These are phyloP conservation scores for Phenacoccus solenopsis DNA, from an alignment of 1,140 invertebrate genomes.

Conservation along the genomic window DNA sequence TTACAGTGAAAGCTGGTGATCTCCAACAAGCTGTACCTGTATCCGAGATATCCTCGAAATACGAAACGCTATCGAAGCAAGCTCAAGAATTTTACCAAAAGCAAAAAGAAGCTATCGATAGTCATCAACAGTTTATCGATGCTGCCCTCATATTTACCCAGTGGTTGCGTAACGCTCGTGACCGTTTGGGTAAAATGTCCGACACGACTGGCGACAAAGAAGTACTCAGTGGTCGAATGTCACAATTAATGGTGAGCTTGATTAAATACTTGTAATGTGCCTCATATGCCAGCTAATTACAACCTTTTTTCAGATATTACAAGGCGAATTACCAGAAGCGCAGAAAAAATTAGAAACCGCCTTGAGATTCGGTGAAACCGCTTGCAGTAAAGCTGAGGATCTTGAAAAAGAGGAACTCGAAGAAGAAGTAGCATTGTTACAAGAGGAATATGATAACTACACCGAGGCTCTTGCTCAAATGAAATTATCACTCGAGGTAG, in stretches of 20 bases:
- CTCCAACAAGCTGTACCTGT: constrained; percentile 71
- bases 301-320: constrained; percentile 43
- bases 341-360: constrained; percentile 69
- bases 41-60: constrained; percentile 78
- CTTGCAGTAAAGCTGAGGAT: constrained; percentile 65
- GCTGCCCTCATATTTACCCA: constrained; percentile 79
- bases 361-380: constrained; percentile 64
- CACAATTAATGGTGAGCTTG: constrained; percentile 57
- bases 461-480: constrained; percentile 61
- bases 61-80: constrained; percentile 75
- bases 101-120: constrained; percentile 70
- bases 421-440: constrained; percentile 74
- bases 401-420: constrained; percentile 82
- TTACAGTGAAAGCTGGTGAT: constrained; percentile 80
- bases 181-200: constrained; percentile 81
- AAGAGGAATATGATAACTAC: constrained; percentile 76
- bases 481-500: constrained; percentile 66
- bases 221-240: constrained; percentile 66
- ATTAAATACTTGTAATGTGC: too few species aligned
- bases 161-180: constrained; percentile 80
- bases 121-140: constrained; percentile 81
- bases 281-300: background rate
- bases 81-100: constrained; percentile 67
- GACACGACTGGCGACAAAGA: constrained; percentile 91
- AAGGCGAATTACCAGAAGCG: constrained; percentile 66